Percentiles rank a stretch among this genome's conserved stretches.
phyloP scores from a whole-genome alignment of 2,888 invertebrate species.

The Ennomos fuscantarius region DNA sequence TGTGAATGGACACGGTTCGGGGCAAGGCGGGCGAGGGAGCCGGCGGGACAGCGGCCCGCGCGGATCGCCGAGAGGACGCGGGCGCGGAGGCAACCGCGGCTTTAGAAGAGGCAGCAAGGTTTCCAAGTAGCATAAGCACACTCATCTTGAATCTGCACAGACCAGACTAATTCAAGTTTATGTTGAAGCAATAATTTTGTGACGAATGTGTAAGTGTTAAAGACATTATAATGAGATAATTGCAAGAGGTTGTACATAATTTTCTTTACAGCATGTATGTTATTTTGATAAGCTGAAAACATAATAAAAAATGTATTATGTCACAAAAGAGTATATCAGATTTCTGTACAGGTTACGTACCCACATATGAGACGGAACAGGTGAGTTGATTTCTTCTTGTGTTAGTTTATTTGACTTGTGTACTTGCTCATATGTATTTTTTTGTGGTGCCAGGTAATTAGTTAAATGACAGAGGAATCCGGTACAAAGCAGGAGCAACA shows the following conservation, averaged over 20 bases:
- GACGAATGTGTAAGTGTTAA: conserved; percentile 72
- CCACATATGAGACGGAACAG: conserved; percentile 49
- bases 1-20: conserved; percentile 64
- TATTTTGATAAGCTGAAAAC: conserved; percentile 69
- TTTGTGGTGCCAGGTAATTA: conserved; percentile 70
- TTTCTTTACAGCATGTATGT: conserved; percentile 77
- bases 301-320: conserved; percentile 74
- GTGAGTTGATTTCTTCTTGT: conserved; percentile 71
- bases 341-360: conserved; percentile 62
- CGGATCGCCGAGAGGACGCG: conserved; percentile 63
- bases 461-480: conserved; percentile 14
- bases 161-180: conserved; percentile 56
- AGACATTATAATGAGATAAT: conserved; percentile 65
- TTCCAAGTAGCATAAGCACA: conserved; percentile 60
- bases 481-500: conserved; percentile 5
- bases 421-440: conserved; percentile 46
- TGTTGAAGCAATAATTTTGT: conserved; percentile 53
- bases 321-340: conserved; percentile 57
- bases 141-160: conserved; percentile 50
- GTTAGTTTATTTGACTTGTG: conserved; percentile 51
- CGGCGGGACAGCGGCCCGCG: conserved; percentile 61
- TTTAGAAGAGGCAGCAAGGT: conserved; percentile 75
- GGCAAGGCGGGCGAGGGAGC: conserved; percentile 56
- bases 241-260: conserved; percentile 77
- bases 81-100: conserved; percentile 62